Percentiles rank a stretch among this genome's conserved stretches.
These are phyloP conservation scores for Petrolisthes cinctipes DNA, from an alignment of 2,888 invertebrate species.

Conservation along the genomic window DNA sequence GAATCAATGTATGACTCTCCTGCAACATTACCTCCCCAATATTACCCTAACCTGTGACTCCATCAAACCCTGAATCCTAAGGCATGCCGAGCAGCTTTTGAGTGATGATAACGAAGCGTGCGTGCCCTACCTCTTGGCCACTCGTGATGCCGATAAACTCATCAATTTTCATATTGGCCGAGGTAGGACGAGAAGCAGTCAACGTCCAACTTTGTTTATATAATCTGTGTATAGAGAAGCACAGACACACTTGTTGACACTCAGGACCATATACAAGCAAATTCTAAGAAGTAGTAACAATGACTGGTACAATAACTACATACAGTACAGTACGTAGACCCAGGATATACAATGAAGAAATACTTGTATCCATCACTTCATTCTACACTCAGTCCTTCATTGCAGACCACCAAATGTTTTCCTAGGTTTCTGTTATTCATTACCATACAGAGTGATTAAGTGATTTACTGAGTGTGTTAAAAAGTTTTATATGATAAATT, in stretches of 20 bases:
- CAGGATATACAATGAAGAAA: too few relatives aligned
- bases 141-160: conserved; percentile 68
- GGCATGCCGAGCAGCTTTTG: conserved; percentile 68
- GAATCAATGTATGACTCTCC: conserved; percentile 42
- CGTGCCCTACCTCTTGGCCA: conserved; percentile 69
- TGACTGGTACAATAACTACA: too few relatives aligned
- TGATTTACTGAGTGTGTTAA: too few relatives aligned
- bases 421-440: too few relatives aligned
- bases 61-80: conserved; percentile 64
- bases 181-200: conserved; percentile 53
- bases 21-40: conserved; percentile 35
- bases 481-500: too few relatives aligned
- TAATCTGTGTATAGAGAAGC: conserved; percentile 3
- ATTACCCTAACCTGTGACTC: conserved; percentile 31
- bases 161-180: conserved; percentile 63
- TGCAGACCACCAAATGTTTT: too few relatives aligned
- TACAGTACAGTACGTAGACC: too few relatives aligned
- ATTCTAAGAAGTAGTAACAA: too few relatives aligned
- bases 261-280: neutral
- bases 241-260: conserved; percentile 37
- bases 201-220: conserved; percentile 12
- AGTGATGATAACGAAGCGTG: conserved; percentile 68
- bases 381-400: too few relatives aligned
- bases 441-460: too few relatives aligned
- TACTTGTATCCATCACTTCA: too few relatives aligned